Conservation (phyloP, 2,113 vertebrate genomes). For the Hucho hucho region DNA sequence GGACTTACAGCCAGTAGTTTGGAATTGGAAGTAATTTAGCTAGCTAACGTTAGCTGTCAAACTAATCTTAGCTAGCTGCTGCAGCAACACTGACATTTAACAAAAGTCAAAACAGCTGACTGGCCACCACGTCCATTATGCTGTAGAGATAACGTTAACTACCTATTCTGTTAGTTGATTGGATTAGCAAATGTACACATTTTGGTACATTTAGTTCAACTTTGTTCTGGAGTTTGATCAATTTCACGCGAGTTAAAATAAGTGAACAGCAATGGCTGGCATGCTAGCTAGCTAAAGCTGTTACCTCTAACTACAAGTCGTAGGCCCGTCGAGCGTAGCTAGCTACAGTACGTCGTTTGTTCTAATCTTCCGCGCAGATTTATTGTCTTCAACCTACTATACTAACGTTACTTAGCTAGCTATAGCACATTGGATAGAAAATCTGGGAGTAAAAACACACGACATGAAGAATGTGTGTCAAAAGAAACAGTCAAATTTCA, state of each 20-base stretch:
- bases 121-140: too few relatives aligned
- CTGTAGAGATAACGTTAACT: too few relatives aligned
- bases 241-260: background rate
- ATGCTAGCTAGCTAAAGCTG: slow-evolving; percentile 57
- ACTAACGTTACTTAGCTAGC: slow-evolving; percentile 8
- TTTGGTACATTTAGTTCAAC: background rate
- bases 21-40: too few relatives aligned
- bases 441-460: slow-evolving; percentile 24
- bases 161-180: too few relatives aligned
- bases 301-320: slow-evolving; percentile 46
- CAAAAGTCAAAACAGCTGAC: too few relatives aligned
- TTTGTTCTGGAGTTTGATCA: background rate
- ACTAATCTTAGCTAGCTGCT: background rate
- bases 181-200: background rate
- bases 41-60: background rate
- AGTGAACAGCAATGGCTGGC: background rate
- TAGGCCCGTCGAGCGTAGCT: slow-evolving; percentile 64
- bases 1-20: background rate
- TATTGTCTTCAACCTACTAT: slow-evolving; percentile 34
- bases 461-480: slow-evolving; percentile 47
- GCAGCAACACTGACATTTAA: background rate
- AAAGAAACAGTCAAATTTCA: slow-evolving; percentile 9
- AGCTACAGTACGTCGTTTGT: slow-evolving; percentile 58
- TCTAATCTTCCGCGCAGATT: slow-evolving; percentile 67
- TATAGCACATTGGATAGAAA: slow-evolving; percentile 36